A percentile compares a stretch with the other conserved stretches of the same genome.
Conservation (phyloP, 37 sponge, comb jelly and placozoan species). For the Hexactinellida sp. region DNA sequence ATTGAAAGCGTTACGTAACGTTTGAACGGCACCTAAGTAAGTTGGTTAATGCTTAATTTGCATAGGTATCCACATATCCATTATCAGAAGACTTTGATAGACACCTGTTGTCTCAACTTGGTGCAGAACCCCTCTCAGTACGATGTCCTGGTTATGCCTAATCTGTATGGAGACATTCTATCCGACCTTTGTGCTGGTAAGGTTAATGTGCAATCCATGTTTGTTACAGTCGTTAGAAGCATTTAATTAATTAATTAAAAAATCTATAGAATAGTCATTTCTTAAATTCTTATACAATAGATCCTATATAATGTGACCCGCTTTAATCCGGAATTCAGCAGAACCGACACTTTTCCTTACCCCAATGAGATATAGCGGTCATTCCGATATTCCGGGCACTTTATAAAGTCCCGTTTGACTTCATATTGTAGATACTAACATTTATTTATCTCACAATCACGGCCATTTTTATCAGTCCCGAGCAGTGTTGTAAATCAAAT, state of each 20-base stretch:
- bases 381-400: too few relatives aligned
- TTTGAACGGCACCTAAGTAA: too few relatives aligned
- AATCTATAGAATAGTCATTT: not conserved
- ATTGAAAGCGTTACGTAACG: too few relatives aligned
- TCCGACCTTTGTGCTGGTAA: conserved; percentile 85
- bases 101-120: conserved; percentile 73
- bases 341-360: too few relatives aligned
- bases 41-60: not conserved
- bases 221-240: not conserved
- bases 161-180: conserved; percentile 97
- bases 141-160: conserved; percentile 99
- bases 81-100: conserved; percentile 71
- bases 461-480: too few relatives aligned
- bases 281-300: not conserved
- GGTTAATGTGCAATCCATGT: not conserved
- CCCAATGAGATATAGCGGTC: too few relatives aligned
- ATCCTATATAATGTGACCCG: too few relatives aligned
- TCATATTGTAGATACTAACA: too few relatives aligned
- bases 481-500: too few relatives aligned
- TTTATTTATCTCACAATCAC: too few relatives aligned
- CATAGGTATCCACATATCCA: conserved; percentile 48
- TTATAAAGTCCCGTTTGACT: too few relatives aligned
- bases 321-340: too few relatives aligned
- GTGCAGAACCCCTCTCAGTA: conserved; percentile 70
- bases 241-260: not conserved